Evolutionary conservation across 2,888 invertebrate species (phyloP).

Genomic region (Meiosimyza platycephala): DNA sequence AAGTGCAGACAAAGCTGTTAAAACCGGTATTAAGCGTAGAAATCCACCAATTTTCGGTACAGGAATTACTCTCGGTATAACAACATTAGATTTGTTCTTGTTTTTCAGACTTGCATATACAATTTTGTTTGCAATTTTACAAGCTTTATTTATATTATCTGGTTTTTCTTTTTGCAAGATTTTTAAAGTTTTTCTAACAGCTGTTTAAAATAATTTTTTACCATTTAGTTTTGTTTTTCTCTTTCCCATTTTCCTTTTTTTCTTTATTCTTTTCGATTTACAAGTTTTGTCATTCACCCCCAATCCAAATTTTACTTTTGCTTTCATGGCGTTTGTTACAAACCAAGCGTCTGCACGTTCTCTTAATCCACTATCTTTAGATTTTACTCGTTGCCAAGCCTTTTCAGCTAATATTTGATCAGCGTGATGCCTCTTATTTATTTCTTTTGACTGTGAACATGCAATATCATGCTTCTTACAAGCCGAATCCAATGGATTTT

Average conservation of each 20-base stretch:
- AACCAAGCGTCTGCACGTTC: conserved; percentile 38
- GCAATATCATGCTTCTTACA: not conserved
- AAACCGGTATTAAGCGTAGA: no score
- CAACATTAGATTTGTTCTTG: not conserved
- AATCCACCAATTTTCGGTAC: no score
- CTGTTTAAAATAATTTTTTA: not conserved
- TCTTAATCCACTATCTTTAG: conserved; percentile 29
- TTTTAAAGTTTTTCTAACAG: not conserved
- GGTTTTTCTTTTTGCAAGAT: not conserved
- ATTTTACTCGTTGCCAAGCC: no score
- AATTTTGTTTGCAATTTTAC: conserved; percentile 36
- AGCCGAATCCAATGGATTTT: no score
- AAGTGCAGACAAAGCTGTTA: no score
- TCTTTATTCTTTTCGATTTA: not conserved
- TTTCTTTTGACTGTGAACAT: not conserved
- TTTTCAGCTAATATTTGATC: conserved; percentile 39
- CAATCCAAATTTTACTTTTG: conserved; percentile 37
- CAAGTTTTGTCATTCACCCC: conserved; percentile 23
- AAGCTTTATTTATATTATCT: conserved; percentile 9
- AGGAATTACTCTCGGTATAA: conserved; percentile 1
- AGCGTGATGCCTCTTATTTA: not conserved
- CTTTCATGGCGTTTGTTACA: conserved; percentile 36
- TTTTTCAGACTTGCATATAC: conserved; percentile 21
- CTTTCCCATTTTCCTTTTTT: not conserved
- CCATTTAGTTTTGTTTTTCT: not conserved